phyloP scores from a whole-genome alignment of 2,888 invertebrate species.

The Mythimna pallens region DNA sequence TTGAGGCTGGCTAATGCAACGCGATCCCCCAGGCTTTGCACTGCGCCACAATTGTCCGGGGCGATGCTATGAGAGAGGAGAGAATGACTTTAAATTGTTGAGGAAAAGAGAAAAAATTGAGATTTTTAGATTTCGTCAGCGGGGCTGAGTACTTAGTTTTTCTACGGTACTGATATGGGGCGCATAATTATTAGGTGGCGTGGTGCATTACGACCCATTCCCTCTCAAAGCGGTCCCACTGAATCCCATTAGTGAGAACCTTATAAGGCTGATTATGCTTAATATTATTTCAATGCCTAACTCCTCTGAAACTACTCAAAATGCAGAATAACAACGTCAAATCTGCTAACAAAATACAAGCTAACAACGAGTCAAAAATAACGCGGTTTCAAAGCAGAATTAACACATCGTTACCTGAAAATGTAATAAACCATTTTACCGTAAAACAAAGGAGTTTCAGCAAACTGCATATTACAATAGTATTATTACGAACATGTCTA shows the following conservation, averaged over 20 bases:
- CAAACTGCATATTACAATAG: conserved; percentile 10
- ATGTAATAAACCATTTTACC: conserved; percentile 9
- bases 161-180: neutral
- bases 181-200: no score
- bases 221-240: no score
- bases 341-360: neutral
- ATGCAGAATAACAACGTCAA: neutral
- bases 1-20: conserved; percentile 65
- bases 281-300: neutral
- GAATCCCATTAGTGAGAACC: no score
- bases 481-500: conserved; percentile 34
- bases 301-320: neutral
- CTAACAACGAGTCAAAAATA: neutral
- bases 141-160: neutral
- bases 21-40: conserved; percentile 63
- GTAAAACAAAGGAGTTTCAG: neutral
- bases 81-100: neutral
- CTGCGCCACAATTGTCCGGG: conserved; percentile 53
- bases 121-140: neutral
- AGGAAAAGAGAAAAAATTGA: neutral
- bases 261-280: no score
- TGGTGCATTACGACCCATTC: no score
- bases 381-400: conserved; percentile 1
- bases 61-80: conserved; percentile 19
- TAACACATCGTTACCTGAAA: neutral